A percentile compares a stretch with the other conserved stretches of the same genome.
These are phyloP conservation scores for Lagodon rhomboides DNA, from an alignment of 2,797 vertebrate species.

Conservation along the genomic window DNA sequence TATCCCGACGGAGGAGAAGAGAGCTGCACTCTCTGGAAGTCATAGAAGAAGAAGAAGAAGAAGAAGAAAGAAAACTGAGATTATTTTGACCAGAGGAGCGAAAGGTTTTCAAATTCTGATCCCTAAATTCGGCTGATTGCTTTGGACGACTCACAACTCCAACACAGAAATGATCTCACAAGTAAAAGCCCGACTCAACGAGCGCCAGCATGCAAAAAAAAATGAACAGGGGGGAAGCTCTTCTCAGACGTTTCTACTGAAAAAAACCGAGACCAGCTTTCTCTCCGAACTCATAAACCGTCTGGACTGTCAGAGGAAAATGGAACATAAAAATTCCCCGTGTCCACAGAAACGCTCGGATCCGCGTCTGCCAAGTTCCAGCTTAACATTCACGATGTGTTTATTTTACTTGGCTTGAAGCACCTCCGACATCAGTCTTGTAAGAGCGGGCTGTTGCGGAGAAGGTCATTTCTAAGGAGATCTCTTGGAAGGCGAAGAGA, in stretches of 20 bases:
- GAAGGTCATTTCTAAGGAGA: conserved; percentile 77
- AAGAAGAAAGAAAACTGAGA: conserved; percentile 16
- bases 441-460: conserved; percentile 66
- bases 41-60: conserved; percentile 23
- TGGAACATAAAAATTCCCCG: conserved; percentile 80
- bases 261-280: conserved; percentile 68
- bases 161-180: conserved; percentile 8
- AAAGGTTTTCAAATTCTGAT: too few species aligned
- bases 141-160: too few species aligned
- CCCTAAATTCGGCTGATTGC: conserved; percentile 13
- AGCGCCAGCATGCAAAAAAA: conserved; percentile 26
- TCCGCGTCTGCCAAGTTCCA: conserved; percentile 81
- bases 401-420: conserved; percentile 85
- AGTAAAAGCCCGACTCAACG: conserved; percentile 33
- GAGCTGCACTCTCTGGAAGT: conserved; percentile 50
- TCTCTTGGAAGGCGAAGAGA: conserved; percentile 61
- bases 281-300: conserved; percentile 79
- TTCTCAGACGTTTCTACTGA: conserved; percentile 57
- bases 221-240: conserved; percentile 28
- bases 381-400: conserved; percentile 80
- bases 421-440: conserved; percentile 79
- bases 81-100: not conserved
- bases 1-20: too few species aligned
- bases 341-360: conserved; percentile 72
- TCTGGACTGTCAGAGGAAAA: conserved; percentile 84